Evolutionary conservation across 2,888 invertebrate genomes (phyloP).

Genomic region (Tridacna crocea): DNA sequence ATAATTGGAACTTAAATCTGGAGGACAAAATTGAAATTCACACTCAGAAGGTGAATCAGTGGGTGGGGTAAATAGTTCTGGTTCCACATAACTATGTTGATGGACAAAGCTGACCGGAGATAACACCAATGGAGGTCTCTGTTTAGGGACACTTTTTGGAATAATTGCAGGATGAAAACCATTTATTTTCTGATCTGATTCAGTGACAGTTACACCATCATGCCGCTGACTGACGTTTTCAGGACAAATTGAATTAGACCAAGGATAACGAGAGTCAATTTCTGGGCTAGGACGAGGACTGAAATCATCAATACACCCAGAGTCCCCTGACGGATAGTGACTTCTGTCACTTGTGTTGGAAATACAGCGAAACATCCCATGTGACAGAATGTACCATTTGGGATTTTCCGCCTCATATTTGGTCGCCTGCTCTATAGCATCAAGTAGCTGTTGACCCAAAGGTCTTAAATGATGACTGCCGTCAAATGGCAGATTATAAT

Average conservation of each 20-base stretch:
- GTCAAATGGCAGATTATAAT: constrained; percentile 55
- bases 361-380: constrained; percentile 29
- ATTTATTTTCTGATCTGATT: constrained; percentile 22
- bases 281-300: constrained; percentile 29
- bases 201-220: constrained; percentile 6
- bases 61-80: constrained; percentile 20
- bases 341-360: constrained; percentile 51
- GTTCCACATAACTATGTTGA: not conserved
- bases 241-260: not conserved
- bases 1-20: constrained; percentile 46
- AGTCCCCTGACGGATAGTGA: constrained; percentile 55
- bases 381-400: constrained; percentile 34
- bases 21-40: constrained; percentile 50
- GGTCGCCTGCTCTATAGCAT: constrained; percentile 32
- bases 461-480: constrained; percentile 43
- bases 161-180: not conserved
- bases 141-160: constrained; percentile 1
- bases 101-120: not conserved
- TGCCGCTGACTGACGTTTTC: not conserved
- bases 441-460: constrained; percentile 44
- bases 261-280: not conserved
- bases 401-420: constrained; percentile 47
- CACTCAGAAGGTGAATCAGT: constrained; percentile 38
- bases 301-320: constrained; percentile 40
- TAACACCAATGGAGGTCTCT: not conserved